A percentile compares a stretch with the other conserved stretches of the same genome.
Conservation (phyloP, 2,797 vertebrate species). For the Thamnophis elegans region DNA sequence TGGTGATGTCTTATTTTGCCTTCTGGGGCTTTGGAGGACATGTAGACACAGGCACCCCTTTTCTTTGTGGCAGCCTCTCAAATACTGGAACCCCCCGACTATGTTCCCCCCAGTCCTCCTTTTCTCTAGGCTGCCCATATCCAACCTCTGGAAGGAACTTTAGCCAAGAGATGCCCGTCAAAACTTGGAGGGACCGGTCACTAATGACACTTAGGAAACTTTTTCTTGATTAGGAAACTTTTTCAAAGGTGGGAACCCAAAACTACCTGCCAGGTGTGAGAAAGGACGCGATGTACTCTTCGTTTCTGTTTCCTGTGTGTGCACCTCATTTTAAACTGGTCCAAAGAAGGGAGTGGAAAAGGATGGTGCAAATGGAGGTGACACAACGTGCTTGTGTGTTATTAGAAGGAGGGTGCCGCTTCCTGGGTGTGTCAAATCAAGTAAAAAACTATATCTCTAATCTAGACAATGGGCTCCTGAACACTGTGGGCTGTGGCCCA, state of each 20-base stretch:
- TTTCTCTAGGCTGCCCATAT: not conserved
- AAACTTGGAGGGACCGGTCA: not conserved
- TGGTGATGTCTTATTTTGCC: too few relatives aligned
- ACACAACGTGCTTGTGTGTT: not conserved
- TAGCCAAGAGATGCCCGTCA: not conserved
- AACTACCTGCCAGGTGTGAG: not conserved
- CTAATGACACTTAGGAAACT: not conserved
- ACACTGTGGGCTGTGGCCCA: too few relatives aligned
- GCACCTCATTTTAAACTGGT: not conserved
- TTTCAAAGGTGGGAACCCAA: not conserved
- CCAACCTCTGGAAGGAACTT: not conserved
- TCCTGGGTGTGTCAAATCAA: too few relatives aligned
- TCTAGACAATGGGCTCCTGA: not conserved
- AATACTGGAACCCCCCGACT: not conserved
- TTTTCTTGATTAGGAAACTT: not conserved
- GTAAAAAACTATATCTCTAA: not conserved
- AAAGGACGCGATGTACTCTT: not conserved
- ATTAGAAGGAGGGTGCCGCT: not conserved
- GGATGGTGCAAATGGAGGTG: not conserved
- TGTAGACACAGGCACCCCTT: accelerated
- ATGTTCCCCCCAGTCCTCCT: not conserved
- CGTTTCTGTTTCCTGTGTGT: not conserved
- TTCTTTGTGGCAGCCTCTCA: not conserved
- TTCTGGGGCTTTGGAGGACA: not conserved
- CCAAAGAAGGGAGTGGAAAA: not conserved